phyloP scores from a whole-genome alignment of 2,797 vertebrate genomes.

The Lithobates sylvaticus region DNA sequence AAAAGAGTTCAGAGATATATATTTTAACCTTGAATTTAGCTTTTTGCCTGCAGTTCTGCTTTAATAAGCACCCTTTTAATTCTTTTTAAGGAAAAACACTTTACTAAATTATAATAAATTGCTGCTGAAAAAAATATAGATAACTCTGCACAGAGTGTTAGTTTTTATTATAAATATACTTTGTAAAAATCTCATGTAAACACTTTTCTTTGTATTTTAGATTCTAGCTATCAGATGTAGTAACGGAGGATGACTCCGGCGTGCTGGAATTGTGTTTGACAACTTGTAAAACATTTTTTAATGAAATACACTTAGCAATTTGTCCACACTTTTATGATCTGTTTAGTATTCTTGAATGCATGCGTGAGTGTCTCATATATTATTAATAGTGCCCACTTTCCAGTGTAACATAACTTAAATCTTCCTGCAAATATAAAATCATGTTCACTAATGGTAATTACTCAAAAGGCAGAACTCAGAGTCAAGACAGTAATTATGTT shows the following conservation, averaged over 20 bases:
- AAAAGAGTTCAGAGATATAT: too few species aligned
- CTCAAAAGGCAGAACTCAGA: slow-evolving; percentile 30
- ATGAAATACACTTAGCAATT: slow-evolving; percentile 55
- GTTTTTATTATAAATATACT: neutral
- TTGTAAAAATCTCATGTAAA: neutral
- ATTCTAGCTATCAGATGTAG: slow-evolving; percentile 19
- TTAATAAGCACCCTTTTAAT: neutral
- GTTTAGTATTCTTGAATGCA: slow-evolving; percentile 54
- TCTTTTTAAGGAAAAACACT: neutral
- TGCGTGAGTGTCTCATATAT: slow-evolving; percentile 49
- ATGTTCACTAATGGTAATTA: slow-evolving; percentile 49
- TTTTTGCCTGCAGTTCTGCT: neutral
- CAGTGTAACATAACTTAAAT: slow-evolving; percentile 28
- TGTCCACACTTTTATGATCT: slow-evolving; percentile 54
- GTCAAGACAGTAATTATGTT: slow-evolving; percentile 55
- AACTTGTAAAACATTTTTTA: slow-evolving; percentile 55
- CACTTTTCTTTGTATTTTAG: slow-evolving; percentile 4
- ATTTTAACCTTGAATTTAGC: neutral
- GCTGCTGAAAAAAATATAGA: neutral
- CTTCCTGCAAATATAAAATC: slow-evolving; percentile 52
- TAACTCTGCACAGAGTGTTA: neutral
- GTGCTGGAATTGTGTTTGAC: slow-evolving; percentile 41
- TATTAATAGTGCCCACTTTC: slow-evolving; percentile 34
- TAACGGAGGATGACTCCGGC: slow-evolving; percentile 2
- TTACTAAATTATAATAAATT: neutral